Evolutionary conservation across 2,797 vertebrate species (phyloP), one percentile per base, ranked within the genome.

Genomic region (Platalea minor): DNA sequence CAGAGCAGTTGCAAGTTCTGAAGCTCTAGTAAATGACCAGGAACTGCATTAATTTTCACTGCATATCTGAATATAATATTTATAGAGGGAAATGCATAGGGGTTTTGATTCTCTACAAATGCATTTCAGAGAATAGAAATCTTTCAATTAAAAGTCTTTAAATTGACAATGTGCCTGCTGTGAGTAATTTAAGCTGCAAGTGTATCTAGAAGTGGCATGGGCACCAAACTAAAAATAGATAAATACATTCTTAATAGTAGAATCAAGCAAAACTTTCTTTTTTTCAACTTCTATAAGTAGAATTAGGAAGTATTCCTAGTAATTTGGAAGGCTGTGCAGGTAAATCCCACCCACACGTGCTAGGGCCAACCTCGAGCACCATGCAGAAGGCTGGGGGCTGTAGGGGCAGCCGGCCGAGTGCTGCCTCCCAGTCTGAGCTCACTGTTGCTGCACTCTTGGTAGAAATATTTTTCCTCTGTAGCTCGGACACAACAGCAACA

Each of bases 381-480:
- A 1, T 2, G 54, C n/a, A 2, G 24, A 50, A 26, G 37, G 24
- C 64, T 14, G 28, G 28, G 25, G n/a, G 26, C 50, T 9, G 35
- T 3, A 5, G 3, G 12, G 17, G 29, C 1, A 12, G 9, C 41
- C 3, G 2, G 19, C 14, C 17, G 0, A 12, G 39, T 3, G 15
- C n/a, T 35, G 45, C 5, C 33, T 51, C 72, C 46, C 29, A 5
- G 5, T 13, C 59, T 39, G 69, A 64, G 48, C 43, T 83, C n/a
- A 12, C 29, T 19, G 4, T 5, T 45, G 28, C 59, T 61, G 26
- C 29, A 31, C 25, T 31, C 48, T 11, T 21, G 14, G 35, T 67
- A 61, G 63, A 48, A 72, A 59, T 80, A 60, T 85, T 88, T 84
- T 70, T 28, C 18, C 81, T 60, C 54, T 16, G 33, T 33, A 77